phyloP scores from a whole-genome alignment of 2,113 vertebrate species.

The human (Homo sapiens) region DNA sequence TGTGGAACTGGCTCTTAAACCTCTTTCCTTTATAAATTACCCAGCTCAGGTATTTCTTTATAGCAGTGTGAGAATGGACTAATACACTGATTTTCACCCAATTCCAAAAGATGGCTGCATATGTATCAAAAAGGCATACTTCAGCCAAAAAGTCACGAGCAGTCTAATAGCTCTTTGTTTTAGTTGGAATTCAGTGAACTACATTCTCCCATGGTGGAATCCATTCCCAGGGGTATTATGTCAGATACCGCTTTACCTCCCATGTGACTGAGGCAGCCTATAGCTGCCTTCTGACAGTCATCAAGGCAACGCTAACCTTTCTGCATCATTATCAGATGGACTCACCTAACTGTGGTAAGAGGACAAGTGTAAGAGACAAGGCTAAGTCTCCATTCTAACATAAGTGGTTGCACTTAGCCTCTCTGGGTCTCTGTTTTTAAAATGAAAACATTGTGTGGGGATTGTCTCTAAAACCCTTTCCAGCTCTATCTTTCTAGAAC shows the following conservation, averaged over 20 bases:
- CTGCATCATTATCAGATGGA: not conserved
- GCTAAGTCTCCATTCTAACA: not conserved
- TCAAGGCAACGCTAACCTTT: not conserved
- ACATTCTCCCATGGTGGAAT: not conserved
- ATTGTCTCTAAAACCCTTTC: not conserved
- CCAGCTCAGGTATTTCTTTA: too few relatives aligned
- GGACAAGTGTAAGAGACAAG: not conserved
- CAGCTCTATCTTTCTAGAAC: not conserved
- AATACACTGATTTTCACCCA: not conserved
- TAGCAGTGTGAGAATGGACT: too few relatives aligned
- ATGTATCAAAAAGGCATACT: not conserved
- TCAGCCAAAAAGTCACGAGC: not conserved
- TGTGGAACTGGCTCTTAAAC: too few relatives aligned
- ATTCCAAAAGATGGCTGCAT: slow-evolving; percentile 14
- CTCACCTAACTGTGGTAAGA: not conserved
- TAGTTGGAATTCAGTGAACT: not conserved
- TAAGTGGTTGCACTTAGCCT: not conserved
- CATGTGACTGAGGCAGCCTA: not conserved
- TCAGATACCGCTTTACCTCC: not conserved
- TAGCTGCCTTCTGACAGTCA: not conserved
- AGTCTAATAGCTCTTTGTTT: not conserved
- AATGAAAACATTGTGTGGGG: not conserved
- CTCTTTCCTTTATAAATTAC: too few relatives aligned
- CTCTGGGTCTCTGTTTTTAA: not conserved
- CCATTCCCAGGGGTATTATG: not conserved